Base-by-base conservation (phyloP, 2,113 vertebrate genomes). In the Choloepus hoffmanni region DNA sequence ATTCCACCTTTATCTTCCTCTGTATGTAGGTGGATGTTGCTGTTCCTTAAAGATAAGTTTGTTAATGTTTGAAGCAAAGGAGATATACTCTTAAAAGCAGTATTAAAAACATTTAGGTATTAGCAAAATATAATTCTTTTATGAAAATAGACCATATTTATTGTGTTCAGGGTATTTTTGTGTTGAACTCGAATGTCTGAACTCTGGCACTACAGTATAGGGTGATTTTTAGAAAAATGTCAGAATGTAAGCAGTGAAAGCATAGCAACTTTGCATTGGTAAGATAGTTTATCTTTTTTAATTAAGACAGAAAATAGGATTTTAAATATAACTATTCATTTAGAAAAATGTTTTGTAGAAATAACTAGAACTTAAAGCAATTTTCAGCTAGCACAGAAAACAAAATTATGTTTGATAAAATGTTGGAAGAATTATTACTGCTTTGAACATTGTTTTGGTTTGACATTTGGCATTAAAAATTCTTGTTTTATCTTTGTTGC, bases 361-460 rank as follows among this genome's bases (percentile, higher is more conserved):
- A 76, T 95, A 91, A 81, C 33, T 16, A 82, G 33, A 95, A 77
- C 13, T 76, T 85, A 96, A 91, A 89, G 45, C 50, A 60, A 7
- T 90, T 94, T 85, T 63, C 33, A 87, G 15, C 24, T 50, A 62
- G 24, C 33, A 48, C 40, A 53, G 50, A 68, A 65, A 90, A 73
- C 10, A 68, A 77, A 92, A 62, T 74, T 74, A 36, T n/a, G 62
- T 43, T 90, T 90, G 83, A 33, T 30, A n/a, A 58, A 88, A 26
- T 88, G 8, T 63, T 87, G 33, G 18, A 63, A 50, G 60, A 24
- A 77, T 83, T 74, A 87, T 45, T 72, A 8, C 13, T 30, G 6
- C 53, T 89, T 94, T 86, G 43, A 62, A 65, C 43, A 43, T 94
- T 94, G 55, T 91, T 95, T 96, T 77, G 76, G 70, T 78, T 89